Base-by-base conservation (phyloP, 1,140 invertebrate species). In the Pseudoatta argentina region DNA sequence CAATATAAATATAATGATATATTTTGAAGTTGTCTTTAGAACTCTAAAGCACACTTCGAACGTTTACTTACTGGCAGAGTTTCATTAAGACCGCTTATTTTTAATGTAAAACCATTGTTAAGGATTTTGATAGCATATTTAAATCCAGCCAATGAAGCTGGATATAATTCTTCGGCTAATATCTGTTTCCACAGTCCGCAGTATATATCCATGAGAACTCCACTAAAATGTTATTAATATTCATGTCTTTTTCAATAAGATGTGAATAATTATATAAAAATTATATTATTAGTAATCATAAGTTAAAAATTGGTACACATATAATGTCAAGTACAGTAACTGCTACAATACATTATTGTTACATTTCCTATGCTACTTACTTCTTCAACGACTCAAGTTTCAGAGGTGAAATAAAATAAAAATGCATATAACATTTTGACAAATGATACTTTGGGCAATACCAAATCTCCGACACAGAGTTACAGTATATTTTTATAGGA, bases 371-470 rank as follows among this genome's bases (percentile, higher is more conserved):
- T 79, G 39, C 8, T 64, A 81, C 96, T 96, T 93, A 97, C 97
- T 96, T 97, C 91, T 96, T 94, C 2, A 96, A 94, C 30, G 96
- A 96, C 64, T 96, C 94, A 16, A 96, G 91, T 48, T 96, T 95
- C 27, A 97, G 89, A 14, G 97, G 97, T 55, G 96, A 97, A 64
- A 97, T 96, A 64, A 98, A 96, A 94, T 97, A 96, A 90, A 98
- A 97, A 88, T 96, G 96, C 77, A 98, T 96, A 86, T 96, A 96
- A 0, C 97, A 97, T 75, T 97, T 97, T 0, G 98, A 98, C n/a
- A 98, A 95, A 4, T 97, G 95, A 94, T 98, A 99, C 91, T 97
- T 98, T 55, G 97, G 96, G 81, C 97, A 97, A 94, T 97, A 98
- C 98, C 98, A 99, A 48, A 99, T 90, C 92, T 98, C 97, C 81